Evolutionary conservation across 1,140 invertebrate genomes (phyloP).

Genomic region (Cecropterus lyciades): DNA sequence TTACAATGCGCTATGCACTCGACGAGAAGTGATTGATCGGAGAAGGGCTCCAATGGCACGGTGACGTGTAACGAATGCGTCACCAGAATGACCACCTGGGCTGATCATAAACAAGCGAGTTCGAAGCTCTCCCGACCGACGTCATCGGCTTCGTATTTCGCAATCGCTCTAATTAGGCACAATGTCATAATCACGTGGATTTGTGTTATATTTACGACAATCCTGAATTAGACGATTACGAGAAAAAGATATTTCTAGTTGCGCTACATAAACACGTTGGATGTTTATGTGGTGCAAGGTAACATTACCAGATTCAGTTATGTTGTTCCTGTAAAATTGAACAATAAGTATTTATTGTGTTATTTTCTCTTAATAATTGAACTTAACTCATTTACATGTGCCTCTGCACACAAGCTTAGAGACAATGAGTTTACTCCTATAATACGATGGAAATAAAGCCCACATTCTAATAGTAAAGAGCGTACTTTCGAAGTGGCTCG

Average conservation of each 20-base stretch:
- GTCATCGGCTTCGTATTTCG: slow-evolving; percentile 25
- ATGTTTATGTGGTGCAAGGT: slow-evolving; percentile 11
- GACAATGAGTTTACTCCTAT: no score
- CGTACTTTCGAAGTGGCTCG: no score
- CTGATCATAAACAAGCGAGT: slow-evolving; percentile 13
- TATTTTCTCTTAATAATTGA: no score
- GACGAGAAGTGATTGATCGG: not conserved
- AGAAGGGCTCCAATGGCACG: not conserved
- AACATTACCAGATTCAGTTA: not conserved
- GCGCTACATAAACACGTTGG: slow-evolving; percentile 17
- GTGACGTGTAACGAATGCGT: slow-evolving; percentile 19
- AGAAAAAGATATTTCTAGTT: slow-evolving; percentile 23
- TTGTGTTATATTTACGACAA: slow-evolving; percentile 24
- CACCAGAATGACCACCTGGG: slow-evolving; percentile 18
- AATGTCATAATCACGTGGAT: slow-evolving; percentile 30
- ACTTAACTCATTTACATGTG: no score
- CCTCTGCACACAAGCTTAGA: no score
- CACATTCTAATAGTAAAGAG: no score
- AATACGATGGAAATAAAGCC: no score
- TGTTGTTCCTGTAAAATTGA: not conserved
- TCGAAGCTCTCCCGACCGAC: slow-evolving; percentile 22
- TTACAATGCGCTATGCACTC: not conserved
- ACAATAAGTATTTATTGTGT: no score
- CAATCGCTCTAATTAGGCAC: slow-evolving; percentile 21
- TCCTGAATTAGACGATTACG: slow-evolving; percentile 23